Percentiles rank a stretch among this genome's conserved stretches.
Conservation (phyloP, 1,140 invertebrate species). For the Trissolcus basalis region DNA sequence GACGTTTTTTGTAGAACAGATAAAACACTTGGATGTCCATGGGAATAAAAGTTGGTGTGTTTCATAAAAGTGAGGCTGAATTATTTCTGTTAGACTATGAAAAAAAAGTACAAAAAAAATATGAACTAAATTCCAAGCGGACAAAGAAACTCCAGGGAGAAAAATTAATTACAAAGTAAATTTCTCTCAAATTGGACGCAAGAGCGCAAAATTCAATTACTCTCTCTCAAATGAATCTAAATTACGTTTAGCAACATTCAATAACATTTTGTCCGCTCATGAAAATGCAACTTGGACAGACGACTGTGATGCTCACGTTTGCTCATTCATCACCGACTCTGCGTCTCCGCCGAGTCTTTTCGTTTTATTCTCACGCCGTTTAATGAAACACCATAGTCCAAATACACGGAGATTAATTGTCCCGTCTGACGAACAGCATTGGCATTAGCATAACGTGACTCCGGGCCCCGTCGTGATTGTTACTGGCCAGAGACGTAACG, state of each 20-base stretch:
- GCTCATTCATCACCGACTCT: slow-evolving; percentile 26
- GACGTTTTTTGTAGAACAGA: not conserved
- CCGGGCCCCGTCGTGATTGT: slow-evolving; percentile 20
- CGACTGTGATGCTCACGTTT: not conserved
- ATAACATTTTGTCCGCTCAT: slow-evolving; percentile 6
- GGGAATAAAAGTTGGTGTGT: too few species aligned
- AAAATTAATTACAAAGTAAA: too few species aligned
- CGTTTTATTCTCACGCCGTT: slow-evolving; percentile 20
- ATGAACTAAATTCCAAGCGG: too few species aligned
- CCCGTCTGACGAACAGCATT: slow-evolving; percentile 16
- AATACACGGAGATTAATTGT: slow-evolving; percentile 37
- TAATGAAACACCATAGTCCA: slow-evolving; percentile 27
- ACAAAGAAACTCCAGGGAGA: too few species aligned
- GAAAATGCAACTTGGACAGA: slow-evolving; percentile 12
- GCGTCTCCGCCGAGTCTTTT: not conserved
- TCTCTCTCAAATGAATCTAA: not conserved
- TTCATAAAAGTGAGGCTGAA: too few species aligned
- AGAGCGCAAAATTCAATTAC: not conserved
- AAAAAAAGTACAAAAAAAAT: too few species aligned
- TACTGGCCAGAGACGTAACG: slow-evolving; percentile 10
- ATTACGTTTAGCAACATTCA: slow-evolving; percentile 6
- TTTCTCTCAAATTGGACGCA: not conserved
- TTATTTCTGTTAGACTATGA: too few species aligned
- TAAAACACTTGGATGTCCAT: too few species aligned
- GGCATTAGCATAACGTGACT: slow-evolving; percentile 18